Evolutionary conservation across 1,140 invertebrate species (phyloP).

Genomic region (Neocloeon triangulifer): DNA sequence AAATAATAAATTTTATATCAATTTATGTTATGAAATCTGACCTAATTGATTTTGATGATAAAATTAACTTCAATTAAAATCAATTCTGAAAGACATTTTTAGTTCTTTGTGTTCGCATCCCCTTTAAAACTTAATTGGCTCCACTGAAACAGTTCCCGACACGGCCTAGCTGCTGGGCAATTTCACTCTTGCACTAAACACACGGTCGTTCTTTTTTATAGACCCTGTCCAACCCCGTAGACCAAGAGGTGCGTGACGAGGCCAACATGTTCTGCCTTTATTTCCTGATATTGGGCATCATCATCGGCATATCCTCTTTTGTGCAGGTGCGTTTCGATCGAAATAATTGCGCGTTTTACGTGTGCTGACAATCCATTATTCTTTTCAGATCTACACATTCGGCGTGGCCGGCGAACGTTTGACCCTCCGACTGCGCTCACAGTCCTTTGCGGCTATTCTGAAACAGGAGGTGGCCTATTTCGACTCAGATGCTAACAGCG

Average conservation of each 20-base stretch:
- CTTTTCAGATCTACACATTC: slow-evolving; percentile 21
- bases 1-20: no score
- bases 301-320: slow-evolving; percentile 36
- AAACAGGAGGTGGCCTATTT: slow-evolving; percentile 23
- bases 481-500: slow-evolving; percentile 18
- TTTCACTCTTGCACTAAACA: no score
- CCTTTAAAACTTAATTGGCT: no score
- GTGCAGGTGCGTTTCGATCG: slow-evolving; percentile 32
- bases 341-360: no score
- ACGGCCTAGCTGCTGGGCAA: no score
- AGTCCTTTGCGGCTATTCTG: slow-evolving; percentile 19
- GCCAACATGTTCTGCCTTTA: slow-evolving; percentile 30
- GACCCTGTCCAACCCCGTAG: slow-evolving; percentile 14
- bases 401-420: slow-evolving; percentile 21
- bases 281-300: slow-evolving; percentile 37
- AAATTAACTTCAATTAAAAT: no score
- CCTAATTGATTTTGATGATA: no score
- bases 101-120: no score
- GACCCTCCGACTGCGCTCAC: slow-evolving; percentile 18
- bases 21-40: no score
- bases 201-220: no score
- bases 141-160: no score
- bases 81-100: no score
- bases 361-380: slow-evolving; percentile 1
- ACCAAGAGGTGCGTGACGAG: slow-evolving; percentile 22